phyloP scores from a whole-genome alignment of 92 coral and sea anemone genomes.

The Montipora capitata region DNA sequence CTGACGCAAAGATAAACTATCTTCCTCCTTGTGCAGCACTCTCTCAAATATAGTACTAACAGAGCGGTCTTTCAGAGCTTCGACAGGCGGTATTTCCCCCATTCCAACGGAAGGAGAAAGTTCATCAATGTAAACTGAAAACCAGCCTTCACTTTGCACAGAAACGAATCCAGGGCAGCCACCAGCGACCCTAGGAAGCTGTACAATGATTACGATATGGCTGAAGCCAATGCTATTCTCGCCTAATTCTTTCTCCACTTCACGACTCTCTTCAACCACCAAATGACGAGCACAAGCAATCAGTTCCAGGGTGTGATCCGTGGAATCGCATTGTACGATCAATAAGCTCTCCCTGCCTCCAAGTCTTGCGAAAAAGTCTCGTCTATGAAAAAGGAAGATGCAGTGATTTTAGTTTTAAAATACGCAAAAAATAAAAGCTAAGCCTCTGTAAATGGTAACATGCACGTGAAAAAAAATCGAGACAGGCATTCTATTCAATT shows the following conservation, averaged over 20 bases:
- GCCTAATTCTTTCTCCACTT: slow-evolving; percentile 36
- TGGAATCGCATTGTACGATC: slow-evolving; percentile 76
- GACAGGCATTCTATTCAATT: background rate
- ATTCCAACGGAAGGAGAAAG: slow-evolving; percentile 58
- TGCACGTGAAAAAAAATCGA: background rate
- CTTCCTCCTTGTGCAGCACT: slow-evolving; percentile 9
- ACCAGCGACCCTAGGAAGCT: slow-evolving; percentile 82
- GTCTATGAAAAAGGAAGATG: slow-evolving; percentile 2
- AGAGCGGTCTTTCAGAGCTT: slow-evolving; percentile 66
- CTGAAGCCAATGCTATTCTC: slow-evolving; percentile 21
- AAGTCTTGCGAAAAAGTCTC: slow-evolving; percentile 68
- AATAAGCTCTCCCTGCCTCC: slow-evolving; percentile 76
- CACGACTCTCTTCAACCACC: slow-evolving; percentile 58
- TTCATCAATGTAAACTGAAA: slow-evolving; percentile 85
- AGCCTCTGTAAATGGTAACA: no score
- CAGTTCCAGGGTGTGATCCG: slow-evolving; percentile 63
- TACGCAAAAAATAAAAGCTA: no score
- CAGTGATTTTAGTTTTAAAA: no score
- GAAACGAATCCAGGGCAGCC: slow-evolving; percentile 80
- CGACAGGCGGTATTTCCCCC: slow-evolving; percentile 71
- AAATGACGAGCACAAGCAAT: slow-evolving; percentile 79
- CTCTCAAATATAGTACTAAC: slow-evolving; percentile 74
- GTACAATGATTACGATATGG: slow-evolving; percentile 76
- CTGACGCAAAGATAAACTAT: slow-evolving; percentile 9
- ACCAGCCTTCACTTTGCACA: slow-evolving; percentile 85